Evolutionary conservation across 2,797 vertebrate species (phyloP), one percentile per base, ranked within the genome.

Genomic region (Scleropages formosus): DNA sequence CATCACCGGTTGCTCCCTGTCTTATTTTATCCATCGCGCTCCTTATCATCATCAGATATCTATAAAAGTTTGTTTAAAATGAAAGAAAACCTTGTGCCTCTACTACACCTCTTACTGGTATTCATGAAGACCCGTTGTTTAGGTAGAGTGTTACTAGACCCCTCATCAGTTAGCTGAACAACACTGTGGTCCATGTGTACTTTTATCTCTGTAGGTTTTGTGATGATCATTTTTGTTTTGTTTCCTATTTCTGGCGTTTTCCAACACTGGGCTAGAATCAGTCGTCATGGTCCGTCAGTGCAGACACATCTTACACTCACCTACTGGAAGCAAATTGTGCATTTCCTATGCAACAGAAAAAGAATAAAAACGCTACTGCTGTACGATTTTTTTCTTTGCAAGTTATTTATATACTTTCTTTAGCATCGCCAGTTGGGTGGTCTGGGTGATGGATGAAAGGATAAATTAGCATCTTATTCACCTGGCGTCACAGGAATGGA

Each of bases 321-420:
- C 95, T 96, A 96, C 93, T 96, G 95, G 94, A 98, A 96, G 94
- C 94, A 95, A 97, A 90, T 95, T 95, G 95, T 96, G 95, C 95
- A 96, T 98, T 97, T 98, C 96, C 96, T 98, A 98, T 98, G 96
- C 96, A 98, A 98, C 94, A 90, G 94, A 78, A 70, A 82, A 93
- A 94, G 93, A 96, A 96, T 96, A 93, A 97, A 96, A 94, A 95
- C 91, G 95, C 96, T 98, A 95, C 95, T 93, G 96, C 96, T 97
- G 93, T 80, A 79, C 68, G 81, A 81, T 79, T 13, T 84, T 82
- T 84, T n/a, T 82, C 86, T 86, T 90, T 81, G 72, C 86, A 59
- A 73, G 22, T 80, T 77, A 69, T 72, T 82, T 80, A 31, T 27
- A 22, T 75, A 74, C n/a, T 2, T 31, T 6, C 31, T 31, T 2